These are phyloP conservation scores for Gambusia affinis DNA, from an alignment of 2,113 vertebrate genomes.

Conservation along the genomic window DNA sequence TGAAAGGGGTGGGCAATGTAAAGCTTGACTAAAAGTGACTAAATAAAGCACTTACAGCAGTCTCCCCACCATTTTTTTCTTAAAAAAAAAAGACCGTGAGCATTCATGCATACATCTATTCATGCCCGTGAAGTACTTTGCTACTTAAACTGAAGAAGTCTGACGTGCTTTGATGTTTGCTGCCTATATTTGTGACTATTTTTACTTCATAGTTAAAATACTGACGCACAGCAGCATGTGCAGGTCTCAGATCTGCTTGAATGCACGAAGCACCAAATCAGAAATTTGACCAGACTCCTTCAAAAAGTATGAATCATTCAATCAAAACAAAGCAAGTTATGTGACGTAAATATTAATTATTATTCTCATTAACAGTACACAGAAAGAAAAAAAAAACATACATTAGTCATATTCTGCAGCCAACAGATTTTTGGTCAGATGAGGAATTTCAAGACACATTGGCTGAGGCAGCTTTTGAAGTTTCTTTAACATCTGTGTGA, in stretches of 20 bases:
- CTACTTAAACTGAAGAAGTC: background rate
- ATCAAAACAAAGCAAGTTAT: background rate
- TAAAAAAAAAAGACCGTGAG: constrained; percentile 3
- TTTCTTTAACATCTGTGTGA: background rate
- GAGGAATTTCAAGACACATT: background rate
- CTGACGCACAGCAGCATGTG: background rate
- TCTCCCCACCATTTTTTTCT: constrained; percentile 22
- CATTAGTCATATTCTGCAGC: background rate
- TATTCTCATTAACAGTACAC: background rate
- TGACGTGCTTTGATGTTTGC: background rate
- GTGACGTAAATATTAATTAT: background rate
- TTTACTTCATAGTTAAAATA: background rate
- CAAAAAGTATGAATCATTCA: too few relatives aligned
- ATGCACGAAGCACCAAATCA: too few relatives aligned
- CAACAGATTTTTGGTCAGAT: background rate
- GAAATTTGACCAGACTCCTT: background rate
- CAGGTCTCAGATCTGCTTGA: background rate
- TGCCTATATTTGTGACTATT: background rate
- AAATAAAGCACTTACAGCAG: constrained; percentile 54
- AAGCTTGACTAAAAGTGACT: constrained; percentile 46
- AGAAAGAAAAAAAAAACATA: background rate
- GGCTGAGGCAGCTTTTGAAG: background rate
- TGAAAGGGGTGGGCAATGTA: constrained; percentile 37
- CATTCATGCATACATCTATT: constrained; percentile 5
- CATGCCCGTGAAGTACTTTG: background rate